Evolutionary conservation across 2,888 invertebrate genomes (phyloP).

Genomic region (Coecobrya sp.): DNA sequence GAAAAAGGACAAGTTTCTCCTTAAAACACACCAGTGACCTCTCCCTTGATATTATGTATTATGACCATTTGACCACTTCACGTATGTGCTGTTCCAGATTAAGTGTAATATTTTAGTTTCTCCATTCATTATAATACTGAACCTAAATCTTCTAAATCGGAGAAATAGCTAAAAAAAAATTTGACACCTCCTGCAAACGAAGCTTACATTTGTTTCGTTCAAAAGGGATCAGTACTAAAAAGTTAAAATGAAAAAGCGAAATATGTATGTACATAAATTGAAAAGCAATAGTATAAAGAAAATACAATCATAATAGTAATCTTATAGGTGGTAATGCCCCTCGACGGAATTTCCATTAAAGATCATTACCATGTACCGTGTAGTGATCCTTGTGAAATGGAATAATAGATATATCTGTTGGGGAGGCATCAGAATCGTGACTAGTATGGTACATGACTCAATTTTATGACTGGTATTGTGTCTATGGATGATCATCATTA

Average conservation of each 20-base stretch:
- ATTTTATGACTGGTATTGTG: slow-evolving; percentile 42
- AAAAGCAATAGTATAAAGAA: too few relatives aligned
- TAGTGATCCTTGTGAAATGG: not conserved
- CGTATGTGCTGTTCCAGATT: not conserved
- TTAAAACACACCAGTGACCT: slow-evolving; percentile 19
- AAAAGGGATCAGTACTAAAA: too few relatives aligned
- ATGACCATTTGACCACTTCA: not conserved
- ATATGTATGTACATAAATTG: too few relatives aligned
- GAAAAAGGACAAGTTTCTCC: not conserved
- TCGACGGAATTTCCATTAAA: too few relatives aligned
- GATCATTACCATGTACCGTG: too few relatives aligned
- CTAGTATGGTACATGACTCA: slow-evolving; percentile 39
- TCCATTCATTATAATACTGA: not conserved
- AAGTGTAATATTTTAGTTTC: not conserved
- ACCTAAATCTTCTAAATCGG: not conserved
- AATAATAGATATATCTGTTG: slow-evolving; percentile 36
- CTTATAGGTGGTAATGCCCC: too few relatives aligned
- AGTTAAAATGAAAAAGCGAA: too few relatives aligned
- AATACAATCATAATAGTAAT: too few relatives aligned
- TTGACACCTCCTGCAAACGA: not conserved
- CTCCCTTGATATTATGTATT: not conserved
- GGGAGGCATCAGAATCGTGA: not conserved
- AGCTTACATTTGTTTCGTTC: too few relatives aligned
- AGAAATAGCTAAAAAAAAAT: not conserved
- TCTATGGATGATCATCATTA: not conserved